These are phyloP conservation scores for Rapana venosa DNA, from an alignment of 2,888 invertebrate species.

Conservation along the genomic window DNA sequence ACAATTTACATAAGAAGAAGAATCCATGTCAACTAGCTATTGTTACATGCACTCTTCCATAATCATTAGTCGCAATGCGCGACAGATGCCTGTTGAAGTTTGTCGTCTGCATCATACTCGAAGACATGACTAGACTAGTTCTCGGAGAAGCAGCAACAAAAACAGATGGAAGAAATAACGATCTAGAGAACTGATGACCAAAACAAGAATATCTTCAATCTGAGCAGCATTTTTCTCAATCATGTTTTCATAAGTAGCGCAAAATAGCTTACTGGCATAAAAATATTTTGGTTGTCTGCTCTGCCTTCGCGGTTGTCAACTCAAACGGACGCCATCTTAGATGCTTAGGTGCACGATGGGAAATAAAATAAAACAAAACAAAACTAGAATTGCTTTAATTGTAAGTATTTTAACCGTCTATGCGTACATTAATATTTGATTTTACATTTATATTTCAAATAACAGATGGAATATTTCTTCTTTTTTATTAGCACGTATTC, in stretches of 20 bases:
- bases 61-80: too few relatives aligned
- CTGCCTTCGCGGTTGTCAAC: constrained; percentile 56
- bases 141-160: neutral
- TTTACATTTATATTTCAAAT: neutral
- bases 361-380: neutral
- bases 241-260: neutral
- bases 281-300: constrained; percentile 13
- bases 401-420: too few relatives aligned
- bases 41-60: too few relatives aligned
- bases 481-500: constrained; percentile 35
- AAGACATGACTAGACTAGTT: constrained; percentile 45
- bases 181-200: neutral
- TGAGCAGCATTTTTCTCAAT: neutral
- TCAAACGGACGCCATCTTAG: constrained; percentile 64
- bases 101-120: neutral
- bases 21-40: too few relatives aligned
- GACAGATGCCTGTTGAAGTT: too few relatives aligned
- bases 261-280: constrained; percentile 18
- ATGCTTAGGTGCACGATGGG: constrained; percentile 45
- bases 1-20: too few relatives aligned
- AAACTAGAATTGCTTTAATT: too few relatives aligned
- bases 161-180: neutral
- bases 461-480: neutral
- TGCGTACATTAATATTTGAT: neutral
- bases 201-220: neutral